Evolutionary conservation across 2,888 invertebrate genomes (phyloP).

Genomic region (Phortica okadai): DNA sequence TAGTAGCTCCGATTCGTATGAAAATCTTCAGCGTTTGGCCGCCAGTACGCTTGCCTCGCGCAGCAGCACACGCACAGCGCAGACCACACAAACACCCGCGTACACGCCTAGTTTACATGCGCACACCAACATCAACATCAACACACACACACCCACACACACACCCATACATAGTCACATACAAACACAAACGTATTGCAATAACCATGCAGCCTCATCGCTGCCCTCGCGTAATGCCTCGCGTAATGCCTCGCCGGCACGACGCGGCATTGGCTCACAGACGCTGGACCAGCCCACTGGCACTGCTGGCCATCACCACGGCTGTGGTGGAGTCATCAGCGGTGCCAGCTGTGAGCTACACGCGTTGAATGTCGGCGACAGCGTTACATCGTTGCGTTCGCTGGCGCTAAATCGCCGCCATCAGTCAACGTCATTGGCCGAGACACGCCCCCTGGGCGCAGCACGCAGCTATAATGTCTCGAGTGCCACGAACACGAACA

Average conservation of each 20-base stretch:
- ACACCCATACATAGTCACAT: slow-evolving; percentile 20
- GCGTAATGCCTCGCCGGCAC: slow-evolving; percentile 65
- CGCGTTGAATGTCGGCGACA: slow-evolving; percentile 46
- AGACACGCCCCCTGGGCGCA: slow-evolving; percentile 53
- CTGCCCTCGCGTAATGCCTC: slow-evolving; percentile 67
- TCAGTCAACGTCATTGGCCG: slow-evolving; percentile 33
- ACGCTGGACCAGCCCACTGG: slow-evolving; percentile 29
- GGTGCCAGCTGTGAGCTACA: not conserved
- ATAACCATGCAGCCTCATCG: slow-evolving; percentile 55
- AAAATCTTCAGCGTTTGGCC: slow-evolving; percentile 74
- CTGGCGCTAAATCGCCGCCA: slow-evolving; percentile 55
- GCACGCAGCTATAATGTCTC: slow-evolving; percentile 53
- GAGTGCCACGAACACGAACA: slow-evolving; percentile 59
- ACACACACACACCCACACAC: slow-evolving; percentile 29
- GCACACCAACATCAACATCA: slow-evolving; percentile 20
- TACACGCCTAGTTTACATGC: not conserved
- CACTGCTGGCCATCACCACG: slow-evolving; percentile 39
- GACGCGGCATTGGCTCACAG: slow-evolving; percentile 25
- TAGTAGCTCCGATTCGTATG: slow-evolving; percentile 72
- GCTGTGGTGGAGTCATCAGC: not conserved
- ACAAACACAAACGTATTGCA: slow-evolving; percentile 38
- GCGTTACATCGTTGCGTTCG: slow-evolving; percentile 58
- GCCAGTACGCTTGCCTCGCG: slow-evolving; percentile 70
- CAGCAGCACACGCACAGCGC: slow-evolving; percentile 56
- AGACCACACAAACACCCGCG: slow-evolving; percentile 26